A percentile compares a stretch with the other conserved stretches of the same genome.
These are phyloP conservation scores for Charanyca ferruginea DNA, from an alignment of 2,888 invertebrate species.

Conservation along the genomic window DNA sequence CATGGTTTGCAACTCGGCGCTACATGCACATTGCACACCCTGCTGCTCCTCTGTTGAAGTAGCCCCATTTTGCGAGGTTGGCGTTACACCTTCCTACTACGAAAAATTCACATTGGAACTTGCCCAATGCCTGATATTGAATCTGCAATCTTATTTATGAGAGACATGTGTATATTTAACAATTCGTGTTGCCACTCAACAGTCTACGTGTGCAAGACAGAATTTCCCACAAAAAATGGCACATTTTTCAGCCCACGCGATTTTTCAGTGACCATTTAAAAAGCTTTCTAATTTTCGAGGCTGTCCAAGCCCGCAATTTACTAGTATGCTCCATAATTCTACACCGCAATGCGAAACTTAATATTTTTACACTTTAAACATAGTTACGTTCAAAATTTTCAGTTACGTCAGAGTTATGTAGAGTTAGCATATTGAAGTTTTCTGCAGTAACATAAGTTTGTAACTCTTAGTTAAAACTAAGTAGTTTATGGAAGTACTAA, in stretches of 20 bases:
- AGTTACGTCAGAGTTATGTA: conserved; percentile 31
- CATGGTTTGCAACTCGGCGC: too few species aligned
- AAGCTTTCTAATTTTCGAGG: not conserved
- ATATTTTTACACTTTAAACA: conserved; percentile 4
- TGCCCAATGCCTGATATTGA: too few species aligned
- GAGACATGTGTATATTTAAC: too few species aligned
- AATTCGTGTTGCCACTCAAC: too few species aligned
- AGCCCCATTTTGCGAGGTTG: too few species aligned
- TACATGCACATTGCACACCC: too few species aligned
- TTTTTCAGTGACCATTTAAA: conserved; percentile 19
- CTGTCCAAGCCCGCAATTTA: not conserved
- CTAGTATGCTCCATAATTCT: not conserved
- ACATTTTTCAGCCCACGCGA: not conserved
- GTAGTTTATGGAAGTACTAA: conserved; percentile 18
- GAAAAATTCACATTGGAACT: too few species aligned
- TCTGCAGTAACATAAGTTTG: conserved; percentile 9
- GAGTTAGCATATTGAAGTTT: conserved; percentile 33
- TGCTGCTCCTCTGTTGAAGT: too few species aligned
- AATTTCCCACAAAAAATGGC: not conserved
- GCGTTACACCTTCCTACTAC: too few species aligned
- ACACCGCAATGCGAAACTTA: conserved; percentile 28
- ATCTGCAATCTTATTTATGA: too few species aligned
- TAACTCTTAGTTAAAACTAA: conserved; percentile 5
- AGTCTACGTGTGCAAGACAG: not conserved
- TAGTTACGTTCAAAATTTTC: conserved; percentile 14